Conservation (phyloP, 2,888 invertebrate genomes). For the Agrochola macilenta region DNA sequence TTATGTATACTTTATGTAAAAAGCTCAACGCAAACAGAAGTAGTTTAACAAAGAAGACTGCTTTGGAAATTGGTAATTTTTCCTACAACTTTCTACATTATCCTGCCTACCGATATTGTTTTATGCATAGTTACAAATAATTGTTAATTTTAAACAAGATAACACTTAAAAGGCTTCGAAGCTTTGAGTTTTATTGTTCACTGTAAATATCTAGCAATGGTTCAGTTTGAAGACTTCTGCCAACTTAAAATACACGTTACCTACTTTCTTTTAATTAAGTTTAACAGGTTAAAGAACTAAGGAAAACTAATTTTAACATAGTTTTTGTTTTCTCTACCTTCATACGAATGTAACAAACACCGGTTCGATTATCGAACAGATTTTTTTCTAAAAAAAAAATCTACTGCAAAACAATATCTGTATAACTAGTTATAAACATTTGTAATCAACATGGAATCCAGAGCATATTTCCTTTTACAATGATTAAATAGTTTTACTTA, state of each 20-base stretch:
- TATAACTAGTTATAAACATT: constrained; percentile 2
- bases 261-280: neutral
- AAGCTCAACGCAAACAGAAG: neutral
- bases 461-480: constrained; percentile 8
- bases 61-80: neutral
- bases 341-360: neutral
- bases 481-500: constrained; percentile 22
- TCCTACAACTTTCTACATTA: neutral
- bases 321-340: neutral
- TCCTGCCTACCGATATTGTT: neutral
- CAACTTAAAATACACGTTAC: neutral
- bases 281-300: constrained; percentile 9
- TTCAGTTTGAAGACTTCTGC: constrained; percentile 4
- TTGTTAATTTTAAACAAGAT: constrained; percentile 1
- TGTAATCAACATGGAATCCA: constrained; percentile 2
- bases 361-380: neutral
- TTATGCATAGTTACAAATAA: constrained; percentile 1
- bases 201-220: neutral
- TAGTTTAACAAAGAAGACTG: neutral
- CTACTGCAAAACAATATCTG: neutral
- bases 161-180: neutral
- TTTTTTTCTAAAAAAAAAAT: neutral
- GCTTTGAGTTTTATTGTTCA: constrained; percentile 1
- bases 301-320: constrained; percentile 6
- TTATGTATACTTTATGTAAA: neutral